These are phyloP conservation scores for Pangasianodon hypophthalmus DNA, from an alignment of 2,113 vertebrate species.

Conservation along the genomic window DNA sequence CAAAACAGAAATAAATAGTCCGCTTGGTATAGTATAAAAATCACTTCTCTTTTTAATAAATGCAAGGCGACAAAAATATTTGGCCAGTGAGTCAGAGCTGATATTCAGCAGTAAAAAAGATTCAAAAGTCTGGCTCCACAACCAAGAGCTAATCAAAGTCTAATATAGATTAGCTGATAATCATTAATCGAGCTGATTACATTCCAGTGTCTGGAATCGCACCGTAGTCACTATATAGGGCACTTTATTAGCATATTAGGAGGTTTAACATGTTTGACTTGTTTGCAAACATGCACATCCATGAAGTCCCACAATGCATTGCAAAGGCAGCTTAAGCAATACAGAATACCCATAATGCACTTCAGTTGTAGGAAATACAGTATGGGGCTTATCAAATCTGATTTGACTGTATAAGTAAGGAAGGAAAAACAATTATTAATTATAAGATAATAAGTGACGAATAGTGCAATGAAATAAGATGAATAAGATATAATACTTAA, in stretches of 20 bases:
- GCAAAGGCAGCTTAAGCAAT: conserved; percentile 50
- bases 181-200: background rate
- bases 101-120: conserved; percentile 54
- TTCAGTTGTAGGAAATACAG: background rate
- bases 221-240: background rate
- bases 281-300: background rate
- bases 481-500: background rate
- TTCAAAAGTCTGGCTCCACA: conserved; percentile 62
- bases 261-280: background rate
- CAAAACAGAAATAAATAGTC: conserved; percentile 72
- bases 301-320: background rate
- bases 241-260: background rate
- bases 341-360: background rate
- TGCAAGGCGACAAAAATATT: conserved; percentile 64
- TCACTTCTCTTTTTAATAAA: conserved; percentile 50
- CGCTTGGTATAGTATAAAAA: conserved; percentile 57
- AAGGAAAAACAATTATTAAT: background rate
- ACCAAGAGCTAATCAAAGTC: conserved; percentile 63
- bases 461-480: background rate
- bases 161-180: background rate
- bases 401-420: background rate
- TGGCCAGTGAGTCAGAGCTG: conserved; percentile 54
- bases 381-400: background rate
- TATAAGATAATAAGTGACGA: background rate
- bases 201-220: background rate